Conservation (phyloP, 2,888 invertebrate species). For the Baronia brevicornis region DNA sequence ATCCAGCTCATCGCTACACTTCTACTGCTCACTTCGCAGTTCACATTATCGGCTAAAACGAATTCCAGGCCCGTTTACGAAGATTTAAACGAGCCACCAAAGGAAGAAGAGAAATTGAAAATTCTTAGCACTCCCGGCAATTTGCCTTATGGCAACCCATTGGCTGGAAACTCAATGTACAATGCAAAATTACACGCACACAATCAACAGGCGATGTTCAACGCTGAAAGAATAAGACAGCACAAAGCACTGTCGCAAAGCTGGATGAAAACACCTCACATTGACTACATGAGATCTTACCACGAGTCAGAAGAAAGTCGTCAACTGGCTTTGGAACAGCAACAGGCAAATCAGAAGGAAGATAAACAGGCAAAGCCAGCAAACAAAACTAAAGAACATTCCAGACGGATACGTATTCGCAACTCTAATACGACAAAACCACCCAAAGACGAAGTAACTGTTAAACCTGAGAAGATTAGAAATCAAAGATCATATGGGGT, state of each 20-base stretch:
- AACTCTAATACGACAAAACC: constrained; percentile 29
- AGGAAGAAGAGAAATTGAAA: constrained; percentile 47
- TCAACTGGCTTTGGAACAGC: constrained; percentile 57
- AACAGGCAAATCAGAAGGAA: constrained; percentile 41
- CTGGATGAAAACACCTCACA: constrained; percentile 49
- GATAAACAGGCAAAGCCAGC: constrained; percentile 25
- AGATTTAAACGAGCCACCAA: constrained; percentile 53
- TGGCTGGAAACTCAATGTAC: constrained; percentile 56
- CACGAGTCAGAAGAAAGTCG: constrained; percentile 73
- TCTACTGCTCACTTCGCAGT: constrained; percentile 36
- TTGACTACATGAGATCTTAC: constrained; percentile 75
- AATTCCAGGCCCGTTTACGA: constrained; percentile 55
- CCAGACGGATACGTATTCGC: constrained; percentile 21
- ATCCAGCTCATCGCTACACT: constrained; percentile 25
- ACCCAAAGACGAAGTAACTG: constrained; percentile 38
- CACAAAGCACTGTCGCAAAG: constrained; percentile 63
- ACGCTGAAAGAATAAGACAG: constrained; percentile 59
- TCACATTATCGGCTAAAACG: constrained; percentile 36
- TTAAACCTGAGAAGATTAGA: constrained; percentile 40
- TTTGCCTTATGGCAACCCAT: constrained; percentile 55
- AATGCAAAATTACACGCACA: constrained; percentile 58
- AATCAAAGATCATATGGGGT: constrained; percentile 63
- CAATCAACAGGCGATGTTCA: constrained; percentile 69
- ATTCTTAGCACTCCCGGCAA: constrained; percentile 27
- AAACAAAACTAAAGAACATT: constrained; percentile 22